Percentiles rank a stretch among this genome's conserved stretches.
Conservation (phyloP, 2,888 invertebrate genomes). For the Podotricha telesiphe region DNA sequence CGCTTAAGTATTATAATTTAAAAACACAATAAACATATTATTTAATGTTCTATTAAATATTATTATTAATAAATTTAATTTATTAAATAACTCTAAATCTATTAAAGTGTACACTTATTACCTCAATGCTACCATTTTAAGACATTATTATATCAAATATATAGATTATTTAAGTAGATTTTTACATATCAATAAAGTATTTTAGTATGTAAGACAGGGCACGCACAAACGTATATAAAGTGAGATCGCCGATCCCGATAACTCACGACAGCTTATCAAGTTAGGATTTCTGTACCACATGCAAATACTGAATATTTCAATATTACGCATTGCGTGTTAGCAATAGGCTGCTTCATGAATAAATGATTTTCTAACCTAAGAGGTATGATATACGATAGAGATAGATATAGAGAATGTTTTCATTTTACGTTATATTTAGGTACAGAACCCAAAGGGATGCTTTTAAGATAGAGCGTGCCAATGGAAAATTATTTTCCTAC, state of each 20-base stretch:
- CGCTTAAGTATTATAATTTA: background rate
- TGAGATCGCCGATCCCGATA: slow-evolving; percentile 44
- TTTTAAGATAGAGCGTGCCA: slow-evolving; percentile 18
- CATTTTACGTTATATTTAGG: slow-evolving; percentile 34
- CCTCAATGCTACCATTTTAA: background rate
- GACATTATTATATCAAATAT: background rate
- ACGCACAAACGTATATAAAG: slow-evolving; percentile 44
- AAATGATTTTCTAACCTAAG: slow-evolving; percentile 39
- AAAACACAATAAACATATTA: background rate
- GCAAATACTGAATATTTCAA: slow-evolving; percentile 44
- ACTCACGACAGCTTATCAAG: slow-evolving; percentile 43
- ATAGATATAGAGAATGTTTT: slow-evolving; percentile 34
- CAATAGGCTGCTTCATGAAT: slow-evolving; percentile 40
- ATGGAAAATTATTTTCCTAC: slow-evolving; percentile 18
- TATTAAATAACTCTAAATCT: too few relatives aligned
- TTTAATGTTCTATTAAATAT: background rate
- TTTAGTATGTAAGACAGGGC: slow-evolving; percentile 38
- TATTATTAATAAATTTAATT: too few relatives aligned
- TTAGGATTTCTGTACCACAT: slow-evolving; percentile 42
- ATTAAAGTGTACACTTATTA: background rate
- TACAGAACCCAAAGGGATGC: slow-evolving; percentile 20
- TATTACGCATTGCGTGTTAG: slow-evolving; percentile 40
- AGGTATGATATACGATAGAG: slow-evolving; percentile 36
- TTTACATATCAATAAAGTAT: slow-evolving; percentile 28
- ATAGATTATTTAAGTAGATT: slow-evolving; percentile 4